Evolutionary conservation across 1,140 invertebrate species (phyloP).

Genomic region (Chironomus striatipennis): DNA sequence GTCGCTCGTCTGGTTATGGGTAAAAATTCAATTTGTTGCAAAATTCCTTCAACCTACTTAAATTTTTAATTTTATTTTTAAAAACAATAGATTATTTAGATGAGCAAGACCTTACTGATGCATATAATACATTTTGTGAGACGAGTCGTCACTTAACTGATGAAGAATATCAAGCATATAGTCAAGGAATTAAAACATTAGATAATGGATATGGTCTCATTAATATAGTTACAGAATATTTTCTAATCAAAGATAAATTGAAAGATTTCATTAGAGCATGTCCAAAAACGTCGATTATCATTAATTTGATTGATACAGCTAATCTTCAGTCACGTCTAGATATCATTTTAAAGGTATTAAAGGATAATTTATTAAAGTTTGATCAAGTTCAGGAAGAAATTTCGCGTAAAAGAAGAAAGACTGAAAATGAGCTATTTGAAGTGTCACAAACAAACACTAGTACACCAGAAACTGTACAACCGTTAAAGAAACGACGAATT

Average conservation of each 20-base stretch:
- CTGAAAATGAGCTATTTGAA: not conserved
- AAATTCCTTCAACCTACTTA: not conserved
- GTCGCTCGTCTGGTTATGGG: not conserved
- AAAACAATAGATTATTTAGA: not conserved
- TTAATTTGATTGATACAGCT: not conserved
- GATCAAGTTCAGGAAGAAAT: not conserved
- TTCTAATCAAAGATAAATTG: not conserved
- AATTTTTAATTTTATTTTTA: not conserved
- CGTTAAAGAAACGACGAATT: not conserved
- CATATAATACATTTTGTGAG: not conserved
- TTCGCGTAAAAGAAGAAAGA: not conserved
- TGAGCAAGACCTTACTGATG: not conserved
- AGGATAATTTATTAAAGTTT: not conserved
- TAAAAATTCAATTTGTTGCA: not conserved
- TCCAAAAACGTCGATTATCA: not conserved
- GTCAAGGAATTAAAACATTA: not conserved
- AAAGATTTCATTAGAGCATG: not conserved
- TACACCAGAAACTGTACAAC: not conserved
- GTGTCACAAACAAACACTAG: slow-evolving; percentile 4
- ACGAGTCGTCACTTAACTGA: not conserved
- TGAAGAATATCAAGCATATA: not conserved
- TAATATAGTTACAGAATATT: slow-evolving; percentile 1
- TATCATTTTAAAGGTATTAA: not conserved
- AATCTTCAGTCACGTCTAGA: not conserved
- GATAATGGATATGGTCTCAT: not conserved